phyloP scores from a whole-genome alignment of 2,113 vertebrate genomes.

The Brienomyrus longianalis region DNA sequence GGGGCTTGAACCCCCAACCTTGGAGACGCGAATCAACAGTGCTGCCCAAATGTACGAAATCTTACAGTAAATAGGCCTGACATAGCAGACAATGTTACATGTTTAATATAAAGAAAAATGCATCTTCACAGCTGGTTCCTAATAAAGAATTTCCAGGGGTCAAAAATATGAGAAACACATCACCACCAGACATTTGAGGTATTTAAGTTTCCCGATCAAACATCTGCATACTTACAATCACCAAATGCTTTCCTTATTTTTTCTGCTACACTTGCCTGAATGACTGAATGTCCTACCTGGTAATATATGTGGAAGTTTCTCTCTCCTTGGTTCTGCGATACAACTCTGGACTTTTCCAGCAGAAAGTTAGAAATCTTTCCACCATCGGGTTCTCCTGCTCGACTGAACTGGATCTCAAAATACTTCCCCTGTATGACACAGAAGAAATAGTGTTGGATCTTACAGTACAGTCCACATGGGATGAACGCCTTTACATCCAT shows the following conservation, averaged over 20 bases:
- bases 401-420: slow-evolving; percentile 78
- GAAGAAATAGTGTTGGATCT: background rate
- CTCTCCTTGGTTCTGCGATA: slow-evolving; percentile 68
- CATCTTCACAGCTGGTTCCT: background rate
- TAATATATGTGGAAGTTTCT: slow-evolving; percentile 77
- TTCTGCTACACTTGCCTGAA: background rate
- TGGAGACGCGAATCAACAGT: background rate
- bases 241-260: background rate
- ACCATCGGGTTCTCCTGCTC: slow-evolving; percentile 71
- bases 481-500: background rate
- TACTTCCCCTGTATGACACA: slow-evolving; percentile 66
- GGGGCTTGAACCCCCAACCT: background rate
- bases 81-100: background rate
- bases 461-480: background rate
- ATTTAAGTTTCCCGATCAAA: background rate
- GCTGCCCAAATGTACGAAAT: background rate
- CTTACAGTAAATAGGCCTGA: background rate
- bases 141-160: background rate
- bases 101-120: background rate
- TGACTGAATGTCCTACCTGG: slow-evolving; percentile 52
- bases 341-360: slow-evolving; percentile 71
- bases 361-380: slow-evolving; percentile 75
- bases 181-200: background rate
- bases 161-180: background rate
- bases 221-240: background rate